Percentiles rank a stretch among this genome's conserved stretches.
phyloP scores from a whole-genome alignment of 1,140 invertebrate genomes.

The Temnothorax nylanderi region DNA sequence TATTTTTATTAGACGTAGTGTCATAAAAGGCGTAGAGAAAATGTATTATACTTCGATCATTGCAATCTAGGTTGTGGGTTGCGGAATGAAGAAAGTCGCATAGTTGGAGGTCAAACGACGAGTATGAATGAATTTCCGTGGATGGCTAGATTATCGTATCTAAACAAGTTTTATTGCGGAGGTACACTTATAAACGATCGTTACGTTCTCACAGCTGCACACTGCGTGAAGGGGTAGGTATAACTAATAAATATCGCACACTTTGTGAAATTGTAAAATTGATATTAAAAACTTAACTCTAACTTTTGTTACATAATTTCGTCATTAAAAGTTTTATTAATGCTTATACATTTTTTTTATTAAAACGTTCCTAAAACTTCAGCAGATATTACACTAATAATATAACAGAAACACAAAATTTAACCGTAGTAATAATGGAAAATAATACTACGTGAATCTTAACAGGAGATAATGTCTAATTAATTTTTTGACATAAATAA shows the following conservation, averaged over 20 bases:
- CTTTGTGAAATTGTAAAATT: neutral
- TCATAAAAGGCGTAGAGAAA: neutral
- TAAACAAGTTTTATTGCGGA: constrained; percentile 94
- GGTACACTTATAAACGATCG: constrained; percentile 93
- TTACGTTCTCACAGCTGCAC: constrained; percentile 93
- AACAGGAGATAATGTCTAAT: neutral
- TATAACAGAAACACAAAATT: neutral
- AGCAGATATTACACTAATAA: neutral
- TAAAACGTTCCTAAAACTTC: neutral
- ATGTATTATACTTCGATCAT: neutral
- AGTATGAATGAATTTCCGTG: constrained; percentile 92
- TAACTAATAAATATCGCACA: neutral
- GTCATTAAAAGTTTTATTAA: neutral
- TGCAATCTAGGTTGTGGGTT: constrained; percentile 90
- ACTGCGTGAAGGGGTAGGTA: constrained; percentile 93
- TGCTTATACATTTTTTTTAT: neutral
- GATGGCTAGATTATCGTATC: constrained; percentile 92
- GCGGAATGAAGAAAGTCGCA: constrained; percentile 91
- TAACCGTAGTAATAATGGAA: neutral
- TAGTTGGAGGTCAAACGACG: constrained; percentile 91
- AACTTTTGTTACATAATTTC: neutral
- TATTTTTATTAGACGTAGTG: neutral
- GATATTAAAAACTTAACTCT: neutral
- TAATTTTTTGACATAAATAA: neutral
- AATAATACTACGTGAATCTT: neutral